Evolutionary conservation across 1,140 invertebrate genomes (phyloP).

Genomic region (Temnothorax longispinosus): DNA sequence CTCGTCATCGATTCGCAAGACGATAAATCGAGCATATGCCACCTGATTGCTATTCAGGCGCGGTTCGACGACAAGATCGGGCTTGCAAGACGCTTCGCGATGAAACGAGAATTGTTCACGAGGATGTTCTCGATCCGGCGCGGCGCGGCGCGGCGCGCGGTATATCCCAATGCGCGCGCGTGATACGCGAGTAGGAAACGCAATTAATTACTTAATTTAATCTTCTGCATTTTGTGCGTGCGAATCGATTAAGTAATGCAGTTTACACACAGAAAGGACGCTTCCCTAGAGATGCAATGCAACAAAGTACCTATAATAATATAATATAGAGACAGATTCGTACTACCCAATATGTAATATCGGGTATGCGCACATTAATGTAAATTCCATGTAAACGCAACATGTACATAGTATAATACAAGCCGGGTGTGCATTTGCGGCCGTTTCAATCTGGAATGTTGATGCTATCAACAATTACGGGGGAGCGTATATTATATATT

Average conservation of each 20-base stretch:
- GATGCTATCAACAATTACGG: slow-evolving; percentile 47
- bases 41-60: background rate
- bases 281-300: background rate
- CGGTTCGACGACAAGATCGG: background rate
- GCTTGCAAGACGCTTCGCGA: background rate
- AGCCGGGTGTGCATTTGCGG: slow-evolving; percentile 18
- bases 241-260: background rate
- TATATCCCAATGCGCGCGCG: background rate
- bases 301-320: slow-evolving; percentile 1
- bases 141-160: background rate
- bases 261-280: background rate
- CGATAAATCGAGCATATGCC: slow-evolving; percentile 33
- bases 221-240: background rate
- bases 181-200: background rate
- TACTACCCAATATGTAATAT: background rate
- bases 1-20: slow-evolving; percentile 21
- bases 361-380: slow-evolving; percentile 38
- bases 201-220: slow-evolving; percentile 26
- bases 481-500: slow-evolving; percentile 14
- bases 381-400: slow-evolving; percentile 54
- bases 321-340: slow-evolving; percentile 29
- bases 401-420: background rate
- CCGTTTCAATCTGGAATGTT: slow-evolving; percentile 43
- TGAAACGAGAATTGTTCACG: background rate
- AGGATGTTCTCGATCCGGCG: background rate